Evolutionary conservation across 2,797 vertebrate species (phyloP).

Genomic region (Rhinophrynus dorsalis): DNA sequence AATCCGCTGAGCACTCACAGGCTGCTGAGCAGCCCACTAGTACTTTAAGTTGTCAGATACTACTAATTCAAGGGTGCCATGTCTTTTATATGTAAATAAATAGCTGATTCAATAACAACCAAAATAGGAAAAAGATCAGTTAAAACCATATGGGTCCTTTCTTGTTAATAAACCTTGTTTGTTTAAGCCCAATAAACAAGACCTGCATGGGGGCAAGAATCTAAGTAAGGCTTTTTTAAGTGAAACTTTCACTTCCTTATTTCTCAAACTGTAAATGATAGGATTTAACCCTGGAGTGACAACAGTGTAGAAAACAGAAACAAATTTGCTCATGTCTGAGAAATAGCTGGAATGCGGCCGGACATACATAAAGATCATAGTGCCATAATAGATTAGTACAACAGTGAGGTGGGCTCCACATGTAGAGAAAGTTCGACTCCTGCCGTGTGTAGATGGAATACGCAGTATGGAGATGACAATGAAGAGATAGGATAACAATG

Average conservation of each 20-base stretch:
- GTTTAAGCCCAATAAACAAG: neutral
- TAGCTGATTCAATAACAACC: too few relatives aligned
- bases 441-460: constrained; percentile 10
- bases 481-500: constrained; percentile 32
- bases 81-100: too few relatives aligned
- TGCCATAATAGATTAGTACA: constrained; percentile 50
- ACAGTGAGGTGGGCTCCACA: constrained; percentile 41
- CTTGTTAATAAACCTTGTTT: too few relatives aligned
- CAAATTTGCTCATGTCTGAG: constrained; percentile 48
- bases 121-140: too few relatives aligned
- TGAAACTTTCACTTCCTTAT: constrained; percentile 54
- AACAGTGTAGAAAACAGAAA: constrained; percentile 55
- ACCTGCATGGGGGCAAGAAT: neutral
- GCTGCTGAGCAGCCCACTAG: too few relatives aligned
- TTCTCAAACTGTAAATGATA: constrained; percentile 58
- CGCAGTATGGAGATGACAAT: constrained; percentile 27
- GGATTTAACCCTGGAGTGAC: constrained; percentile 57
- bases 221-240: constrained; percentile 37
- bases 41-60: too few relatives aligned
- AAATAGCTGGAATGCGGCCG: constrained; percentile 50
- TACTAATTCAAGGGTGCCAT: too few relatives aligned
- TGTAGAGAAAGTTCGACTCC: constrained; percentile 31
- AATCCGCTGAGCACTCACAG: too few relatives aligned
- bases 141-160: too few relatives aligned
- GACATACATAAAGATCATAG: constrained; percentile 55